Evolutionary conservation across 2,113 vertebrate species (phyloP).

Genomic region (Paramormyrops kingsleyae): DNA sequence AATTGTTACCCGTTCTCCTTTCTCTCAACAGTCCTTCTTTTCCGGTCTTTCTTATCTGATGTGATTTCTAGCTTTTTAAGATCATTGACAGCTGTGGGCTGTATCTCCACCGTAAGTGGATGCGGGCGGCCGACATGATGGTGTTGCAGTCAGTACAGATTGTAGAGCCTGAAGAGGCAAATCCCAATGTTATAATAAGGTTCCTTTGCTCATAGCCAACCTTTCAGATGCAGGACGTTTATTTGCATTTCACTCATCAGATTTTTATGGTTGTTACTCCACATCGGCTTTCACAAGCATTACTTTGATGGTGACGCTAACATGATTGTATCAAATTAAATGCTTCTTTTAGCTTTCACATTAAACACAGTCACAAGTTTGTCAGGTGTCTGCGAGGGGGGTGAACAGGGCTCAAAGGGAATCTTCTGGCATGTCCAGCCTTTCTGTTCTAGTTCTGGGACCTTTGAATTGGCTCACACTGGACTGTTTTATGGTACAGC

Average conservation of each 20-base stretch:
- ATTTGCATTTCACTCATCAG: not conserved
- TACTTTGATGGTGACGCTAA: not conserved
- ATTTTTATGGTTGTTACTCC: not conserved
- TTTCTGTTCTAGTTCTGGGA: not conserved
- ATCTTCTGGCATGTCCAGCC: not conserved
- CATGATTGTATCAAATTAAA: not conserved
- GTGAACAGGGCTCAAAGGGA: not conserved
- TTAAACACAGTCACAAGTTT: not conserved
- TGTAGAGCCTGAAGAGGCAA: not conserved
- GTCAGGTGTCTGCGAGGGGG: not conserved
- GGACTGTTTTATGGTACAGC: not conserved
- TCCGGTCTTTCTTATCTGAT: not conserved
- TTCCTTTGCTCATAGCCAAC: not conserved
- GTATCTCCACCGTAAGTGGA: not conserved
- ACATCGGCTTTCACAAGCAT: not conserved
- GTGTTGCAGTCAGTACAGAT: not conserved
- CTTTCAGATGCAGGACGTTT: not conserved
- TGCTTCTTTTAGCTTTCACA: not conserved
- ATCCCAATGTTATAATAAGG: not conserved
- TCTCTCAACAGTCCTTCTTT: not conserved
- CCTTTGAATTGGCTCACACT: not conserved
- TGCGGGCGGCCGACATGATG: not conserved
- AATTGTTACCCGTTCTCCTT: not conserved
- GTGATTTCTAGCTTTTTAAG: not conserved
- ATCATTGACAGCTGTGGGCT: not conserved